A percentile compares a stretch with the other conserved stretches of the same genome.
Conservation (phyloP, 2,888 invertebrate species). For the Invenusta paracnida region DNA sequence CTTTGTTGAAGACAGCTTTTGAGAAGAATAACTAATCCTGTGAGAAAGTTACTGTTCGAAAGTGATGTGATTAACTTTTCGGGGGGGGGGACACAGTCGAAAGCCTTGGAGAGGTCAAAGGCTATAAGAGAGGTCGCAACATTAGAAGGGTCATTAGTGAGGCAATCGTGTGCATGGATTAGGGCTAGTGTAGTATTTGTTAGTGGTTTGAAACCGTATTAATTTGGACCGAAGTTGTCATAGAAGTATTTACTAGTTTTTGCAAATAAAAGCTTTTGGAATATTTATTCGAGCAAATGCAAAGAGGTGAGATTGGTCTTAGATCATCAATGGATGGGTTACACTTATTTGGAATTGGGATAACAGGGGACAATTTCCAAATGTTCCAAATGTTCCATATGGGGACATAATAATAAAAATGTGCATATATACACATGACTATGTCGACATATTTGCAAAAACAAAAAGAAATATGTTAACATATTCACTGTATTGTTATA, state of each 20-base stretch:
- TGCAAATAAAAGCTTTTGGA: conserved; percentile 1
- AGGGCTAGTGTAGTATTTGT: not conserved
- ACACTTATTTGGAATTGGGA: too few species aligned
- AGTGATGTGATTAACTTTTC: conserved; percentile 20
- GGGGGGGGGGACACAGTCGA: not conserved
- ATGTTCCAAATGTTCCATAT: too few species aligned
- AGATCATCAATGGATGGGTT: not conserved
- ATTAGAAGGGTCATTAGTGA: not conserved
- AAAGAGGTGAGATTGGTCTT: not conserved
- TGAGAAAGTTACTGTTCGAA: conserved; percentile 2
- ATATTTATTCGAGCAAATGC: not conserved
- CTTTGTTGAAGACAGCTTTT: conserved; percentile 7
- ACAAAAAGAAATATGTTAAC: too few species aligned
- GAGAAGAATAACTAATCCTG: not conserved
- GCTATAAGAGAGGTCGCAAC: conserved; percentile 1
- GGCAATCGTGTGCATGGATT: conserved; percentile 19
- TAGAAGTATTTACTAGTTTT: conserved; percentile 1
- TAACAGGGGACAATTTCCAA: too few species aligned
- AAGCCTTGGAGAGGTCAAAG: conserved; percentile 21
- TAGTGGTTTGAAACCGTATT: conserved; percentile 17
- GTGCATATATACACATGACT: too few species aligned
- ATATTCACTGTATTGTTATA: too few species aligned
- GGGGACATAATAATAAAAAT: too few species aligned
- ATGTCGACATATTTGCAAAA: too few species aligned
- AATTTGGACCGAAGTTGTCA: not conserved